These are phyloP conservation scores for Microctenopoma lineatum DNA, from an alignment of 2,797 vertebrate genomes.

Conservation along the genomic window DNA sequence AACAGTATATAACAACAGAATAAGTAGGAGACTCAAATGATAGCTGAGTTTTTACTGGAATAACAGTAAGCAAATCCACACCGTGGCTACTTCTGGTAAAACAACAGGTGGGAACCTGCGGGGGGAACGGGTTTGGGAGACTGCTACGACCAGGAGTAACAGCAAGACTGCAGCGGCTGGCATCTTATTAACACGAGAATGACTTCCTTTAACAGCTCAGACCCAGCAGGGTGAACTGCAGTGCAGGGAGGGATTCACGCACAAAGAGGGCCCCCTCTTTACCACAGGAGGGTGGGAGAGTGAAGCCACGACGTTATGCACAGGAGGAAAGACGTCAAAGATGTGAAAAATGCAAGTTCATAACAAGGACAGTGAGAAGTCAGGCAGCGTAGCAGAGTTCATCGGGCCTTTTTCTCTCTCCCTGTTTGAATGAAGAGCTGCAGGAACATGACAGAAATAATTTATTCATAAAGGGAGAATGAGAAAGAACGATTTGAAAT, in stretches of 20 bases:
- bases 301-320: conserved; percentile 12
- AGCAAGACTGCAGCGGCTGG: background rate
- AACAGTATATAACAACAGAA: background rate
- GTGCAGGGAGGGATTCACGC: conserved; percentile 4
- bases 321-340: conserved; percentile 9
- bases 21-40: background rate
- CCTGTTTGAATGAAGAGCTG: too few relatives aligned
- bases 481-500: too few relatives aligned
- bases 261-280: conserved; percentile 23
- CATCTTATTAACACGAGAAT: background rate
- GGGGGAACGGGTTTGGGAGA: conserved; percentile 1
- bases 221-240: conserved; percentile 6
- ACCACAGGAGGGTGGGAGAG: conserved; percentile 14
- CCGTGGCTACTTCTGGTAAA: background rate
- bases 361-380: background rate
- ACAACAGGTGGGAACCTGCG: background rate
- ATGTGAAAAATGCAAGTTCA: conserved; percentile 90
- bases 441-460: too few relatives aligned
- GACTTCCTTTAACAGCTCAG: background rate
- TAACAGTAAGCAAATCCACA: background rate
- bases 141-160: background rate
- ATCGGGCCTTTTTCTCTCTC: too few relatives aligned
- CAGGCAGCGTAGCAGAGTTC: too few relatives aligned
- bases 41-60: background rate
- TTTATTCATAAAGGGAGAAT: too few relatives aligned